Evolutionary conservation across 2,888 invertebrate species (phyloP), one percentile per base, ranked within the genome.

Genomic region (Chironomus tentans): DNA sequence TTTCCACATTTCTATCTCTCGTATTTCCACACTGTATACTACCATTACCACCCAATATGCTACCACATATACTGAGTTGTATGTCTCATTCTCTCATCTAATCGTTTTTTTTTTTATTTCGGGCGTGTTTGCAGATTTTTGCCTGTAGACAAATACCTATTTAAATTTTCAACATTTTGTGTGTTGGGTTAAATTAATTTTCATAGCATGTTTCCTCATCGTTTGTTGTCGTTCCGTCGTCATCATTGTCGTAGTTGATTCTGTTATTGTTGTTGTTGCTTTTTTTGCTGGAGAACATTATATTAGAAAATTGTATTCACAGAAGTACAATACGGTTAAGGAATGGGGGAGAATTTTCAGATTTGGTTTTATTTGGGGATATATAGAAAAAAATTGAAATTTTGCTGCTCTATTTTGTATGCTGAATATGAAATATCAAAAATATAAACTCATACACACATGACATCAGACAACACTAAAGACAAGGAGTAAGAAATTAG

Each of bases 91-190:
- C 38, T 38, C 38, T 38, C 38, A 38, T 24, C 65, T 65, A 65
- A 65, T 65, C 65, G 65, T 65, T 65, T 65, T 38, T 38, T 38
- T 38, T 38, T 38, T 38, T 10, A 2, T 38, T 65, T 65, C 65
- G 70, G 24, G 68, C 48, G 24, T 73, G 62, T 73, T 62, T 73
- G 28, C 65, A 73, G 73, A 62, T 28, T 38, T 73, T 62, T 56
- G 71, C 71, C 71, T 71, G 22, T 71, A 71, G 71, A 56, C 73
- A 73, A 73, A 73, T 73, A 65, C 47, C 61, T 62, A 65, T 73
- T 73, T 73, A 62, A 73, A 73, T 73, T 73, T 62, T 73, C 73
- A 73, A 73, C 73, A 73, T 62, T 73, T 73, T 73, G 73, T 62
- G 62, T 65, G 21, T 65, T 65, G 61, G 73, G 73, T 73, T 73